Conservation (phyloP, 2,888 invertebrate species). For the Adelognathus sp. region DNA sequence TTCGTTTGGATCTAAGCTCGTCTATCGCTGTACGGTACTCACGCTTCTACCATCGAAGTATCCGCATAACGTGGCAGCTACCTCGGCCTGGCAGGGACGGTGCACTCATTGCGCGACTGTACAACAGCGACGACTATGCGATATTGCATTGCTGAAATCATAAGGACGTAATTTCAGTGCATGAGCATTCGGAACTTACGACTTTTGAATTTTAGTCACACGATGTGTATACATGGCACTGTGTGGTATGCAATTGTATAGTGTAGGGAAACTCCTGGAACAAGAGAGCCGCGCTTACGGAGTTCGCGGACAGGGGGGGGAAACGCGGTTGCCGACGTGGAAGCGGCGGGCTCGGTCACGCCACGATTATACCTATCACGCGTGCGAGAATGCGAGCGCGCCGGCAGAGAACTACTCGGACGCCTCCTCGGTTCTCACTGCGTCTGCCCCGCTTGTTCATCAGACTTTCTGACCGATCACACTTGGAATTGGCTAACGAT, state of each 20-base stretch:
- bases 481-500: not conserved
- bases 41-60: not conserved
- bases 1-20: slow-evolving; percentile 1
- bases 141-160: too few species aligned
- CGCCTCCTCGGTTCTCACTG: too few species aligned
- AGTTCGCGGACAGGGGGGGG: not conserved
- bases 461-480: not conserved
- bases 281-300: slow-evolving; percentile 2
- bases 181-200: too few species aligned
- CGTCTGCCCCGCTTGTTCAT: not conserved
- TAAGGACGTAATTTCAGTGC: too few species aligned
- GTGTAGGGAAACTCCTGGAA: slow-evolving; percentile 2
- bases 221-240: not conserved
- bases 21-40: slow-evolving; percentile 17
- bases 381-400: slow-evolving; percentile 32
- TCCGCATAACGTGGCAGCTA: not conserved
- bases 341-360: slow-evolving; percentile 31
- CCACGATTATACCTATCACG: slow-evolving; percentile 36
- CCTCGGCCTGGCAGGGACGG: not conserved
- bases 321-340: slow-evolving; percentile 25
- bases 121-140: too few species aligned
- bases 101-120: not conserved
- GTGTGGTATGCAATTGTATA: not conserved
- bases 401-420: not conserved
- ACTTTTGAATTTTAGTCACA: too few species aligned